Base-by-base conservation (phyloP, 2,888 invertebrate genomes). In the Chaetogeoica ovagalla region DNA sequence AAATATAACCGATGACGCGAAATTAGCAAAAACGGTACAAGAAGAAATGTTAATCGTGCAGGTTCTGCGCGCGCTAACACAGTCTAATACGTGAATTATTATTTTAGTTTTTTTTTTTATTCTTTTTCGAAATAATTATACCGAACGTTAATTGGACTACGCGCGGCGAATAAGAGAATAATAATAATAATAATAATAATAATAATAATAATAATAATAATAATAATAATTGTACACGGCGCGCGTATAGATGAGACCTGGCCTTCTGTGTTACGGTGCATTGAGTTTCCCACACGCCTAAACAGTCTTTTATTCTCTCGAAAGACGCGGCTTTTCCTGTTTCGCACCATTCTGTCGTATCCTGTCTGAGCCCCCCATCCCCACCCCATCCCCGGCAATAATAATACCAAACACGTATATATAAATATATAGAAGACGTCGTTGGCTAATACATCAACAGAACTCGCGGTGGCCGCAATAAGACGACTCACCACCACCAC, bases 241-340 rank as follows among this genome's bases (percentile, higher is more conserved):
- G 62, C 52, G 30, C 19, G 68, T 21, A 48, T 23, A 48, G 79
- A 66, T 59, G 75, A 79, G 79, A 79, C 79, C 69, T 60, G 69
- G 69, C 60, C 70, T 69, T 77, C 77, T 60, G 62, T 52, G 79
- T 79, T 79, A 79, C 79, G 79, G 79, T 79, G 70, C 79, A 79
- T 79, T 79, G 79, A 79, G 79, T 79, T 79, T 79, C 79, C 79
- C 79, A 79, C 79, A 79, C 79, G 79, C 79, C 71, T 79, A 79
- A 79, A 79, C 69, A 79, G 79, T 79, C 79, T 63, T 79, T 79
- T 79, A 70, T 79, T 79, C 79, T 62, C 70, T 62, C 70, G 70
- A 70, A 79, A 79, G 79, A 79, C 79, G 79, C 79, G 79, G 79
- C 79, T 79, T 79, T 79, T 79, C 79, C 79, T 70, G 79, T 79